A percentile compares a stretch with the other conserved stretches of the same genome.
Evolutionary conservation across 2,797 vertebrate species (phyloP).

Genomic region (Sebastes hubbsi): DNA sequence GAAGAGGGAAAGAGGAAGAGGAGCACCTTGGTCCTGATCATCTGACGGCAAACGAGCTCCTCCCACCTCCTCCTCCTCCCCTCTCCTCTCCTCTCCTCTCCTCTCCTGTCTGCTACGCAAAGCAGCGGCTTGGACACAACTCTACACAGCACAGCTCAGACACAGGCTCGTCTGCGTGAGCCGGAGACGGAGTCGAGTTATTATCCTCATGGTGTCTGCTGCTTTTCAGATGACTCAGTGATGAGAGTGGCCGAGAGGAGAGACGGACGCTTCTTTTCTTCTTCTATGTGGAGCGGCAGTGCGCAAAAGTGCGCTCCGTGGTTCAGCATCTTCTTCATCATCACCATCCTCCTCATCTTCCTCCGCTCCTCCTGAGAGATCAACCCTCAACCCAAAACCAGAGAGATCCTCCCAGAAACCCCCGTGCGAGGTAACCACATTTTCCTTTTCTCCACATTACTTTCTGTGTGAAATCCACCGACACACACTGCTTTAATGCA

Average conservation of each 20-base stretch:
- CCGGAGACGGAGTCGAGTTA: conserved; percentile 50
- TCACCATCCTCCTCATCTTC: conserved; percentile 9
- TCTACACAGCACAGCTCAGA: background rate
- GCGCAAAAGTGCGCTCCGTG: conserved; percentile 63
- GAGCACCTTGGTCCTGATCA: conserved; percentile 71
- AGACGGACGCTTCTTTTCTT: conserved; percentile 45
- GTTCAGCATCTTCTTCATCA: conserved; percentile 30
- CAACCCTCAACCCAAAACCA: conserved; percentile 20
- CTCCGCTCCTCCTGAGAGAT: conserved; percentile 59
- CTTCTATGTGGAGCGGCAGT: conserved; percentile 56
- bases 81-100: no score
- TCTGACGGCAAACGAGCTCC: conserved; percentile 75
- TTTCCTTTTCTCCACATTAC: conserved; percentile 15
- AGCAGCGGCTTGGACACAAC: conserved; percentile 52
- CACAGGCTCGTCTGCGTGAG: conserved; percentile 47
- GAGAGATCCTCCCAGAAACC: conserved; percentile 52
- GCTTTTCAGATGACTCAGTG: conserved; percentile 77
- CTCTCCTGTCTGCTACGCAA: conserved; percentile 46
- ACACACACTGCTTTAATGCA: background rate
- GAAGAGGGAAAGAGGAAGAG: conserved; percentile 18
- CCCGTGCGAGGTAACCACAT: conserved; percentile 70
- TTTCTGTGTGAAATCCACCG: conserved; percentile 2
- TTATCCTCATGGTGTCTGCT: conserved; percentile 56
- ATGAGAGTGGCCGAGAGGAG: conserved; percentile 76
- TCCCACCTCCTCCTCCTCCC: conserved; percentile 39